Base-by-base conservation (phyloP, 1,140 invertebrate species). In the Gryon sp. region DNA sequence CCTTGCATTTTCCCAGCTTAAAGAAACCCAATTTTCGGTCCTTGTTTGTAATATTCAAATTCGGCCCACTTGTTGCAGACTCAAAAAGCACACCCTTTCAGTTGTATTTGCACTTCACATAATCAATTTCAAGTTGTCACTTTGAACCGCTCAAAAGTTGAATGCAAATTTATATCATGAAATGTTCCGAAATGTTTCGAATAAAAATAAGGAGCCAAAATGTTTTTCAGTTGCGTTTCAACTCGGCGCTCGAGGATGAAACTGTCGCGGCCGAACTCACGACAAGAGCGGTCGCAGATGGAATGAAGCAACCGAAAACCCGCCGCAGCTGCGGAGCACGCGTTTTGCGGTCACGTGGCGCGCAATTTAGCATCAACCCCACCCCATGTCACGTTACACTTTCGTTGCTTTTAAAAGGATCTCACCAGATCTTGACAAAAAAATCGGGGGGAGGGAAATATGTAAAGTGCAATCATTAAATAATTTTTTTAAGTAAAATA, bases 341-440 rank as follows among this genome's bases (percentile, higher is more conserved):
- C 72, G 77, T 70, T 76, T 66, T 62, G 68, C 22, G 72, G 62
- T 79, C 77, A 79, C 77, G 77, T 79, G 77, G 76, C 46, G 34
- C 53, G 15, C 60, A 65, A 59, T 72, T 70, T 62, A 53, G 14
- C 20, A 30, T 22, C n/a, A n/a, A n/a, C 5, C 40, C 66, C 20
- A 60, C 52, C 57, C 72, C 26, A 28, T 0, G 4, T 16, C n/a
- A 15, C 30, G 34, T 59, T 63, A 73, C 48, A 73, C 69, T 73
- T 73, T 63, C 69, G 34, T 46, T 73, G 18, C 22, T 45, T 53
- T 62, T 72, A 15, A 41, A 60, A 55, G 19, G 24, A 52, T n/a
- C n/a, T n/a, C n/a, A n/a, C n/a, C n/a, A n/a, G n/a, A n/a, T n/a
- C n/a, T n/a, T n/a, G n/a, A n/a, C n/a, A n/a, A n/a, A n/a, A n/a